Base-by-base conservation (phyloP, 2,113 vertebrate genomes). In the Nannobrachium achirus region DNA sequence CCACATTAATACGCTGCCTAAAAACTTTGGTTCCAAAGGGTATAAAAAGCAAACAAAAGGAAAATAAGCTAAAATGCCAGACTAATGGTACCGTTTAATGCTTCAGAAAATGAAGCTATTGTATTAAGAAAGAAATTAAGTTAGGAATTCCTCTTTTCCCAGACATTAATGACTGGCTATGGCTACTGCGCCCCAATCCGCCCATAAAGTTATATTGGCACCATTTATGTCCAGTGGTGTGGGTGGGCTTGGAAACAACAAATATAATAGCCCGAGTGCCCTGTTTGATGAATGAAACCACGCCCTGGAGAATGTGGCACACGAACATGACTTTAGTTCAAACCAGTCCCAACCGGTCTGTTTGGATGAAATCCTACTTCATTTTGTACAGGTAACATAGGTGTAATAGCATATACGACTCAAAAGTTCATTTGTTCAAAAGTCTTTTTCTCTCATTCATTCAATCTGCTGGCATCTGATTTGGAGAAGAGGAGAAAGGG, bases 91-190 rank as follows among this genome's bases (percentile, higher is more conserved):
- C 66, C 56, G 41, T 25, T 58, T 10, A 69, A 51, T 4, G 44
- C 66, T 69, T 52, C 39, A 25, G 66, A 68, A 58, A 49, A 60
- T 42, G 38, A 69, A 59, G 46, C 40, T 19, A 41, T 69, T 50
- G 19, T 18, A 16, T 9, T 19, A 46, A 44, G 42, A 44, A 44
- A 33, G 25, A 50, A 50, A 50, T 9, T 7, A 38, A 13, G 18
- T 38, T 56, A 10, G 33, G 19, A 38, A 56, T 25, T 56, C 53
- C 10, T 57, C 6, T 60, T 60, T 41, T 41, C 19, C 16, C n/a
- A 13, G 39, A 42, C 41, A 38, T 55, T 19, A 33, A 33, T 18
- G 40, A 41, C 39, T 19, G 42, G 16, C 9, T 60, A 45, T 60
- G 57, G 56, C 56, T 25, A 33, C 25, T 33, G 46, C n/a, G n/a